Percentiles rank a stretch among this genome's conserved stretches.
Evolutionary conservation across 2,113 vertebrate genomes (phyloP).

Genomic region (Micromys minutus): DNA sequence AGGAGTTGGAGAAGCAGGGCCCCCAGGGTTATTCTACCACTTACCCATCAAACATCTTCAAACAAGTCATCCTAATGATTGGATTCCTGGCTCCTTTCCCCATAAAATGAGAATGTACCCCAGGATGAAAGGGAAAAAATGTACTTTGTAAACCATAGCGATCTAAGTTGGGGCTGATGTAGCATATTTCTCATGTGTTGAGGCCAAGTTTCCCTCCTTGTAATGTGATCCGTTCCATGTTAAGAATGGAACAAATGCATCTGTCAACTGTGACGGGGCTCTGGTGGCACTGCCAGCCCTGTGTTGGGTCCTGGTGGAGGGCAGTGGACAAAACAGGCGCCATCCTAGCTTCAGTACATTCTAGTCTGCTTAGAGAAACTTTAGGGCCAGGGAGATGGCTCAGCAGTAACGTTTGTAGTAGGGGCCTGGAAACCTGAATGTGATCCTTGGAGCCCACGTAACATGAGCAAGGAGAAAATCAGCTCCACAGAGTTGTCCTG

Average conservation of each 20-base stretch:
- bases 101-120: not conserved
- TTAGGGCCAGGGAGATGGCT: not conserved
- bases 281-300: not conserved
- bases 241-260: slow-evolving; percentile 1
- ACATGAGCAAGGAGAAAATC: not conserved
- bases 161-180: not conserved
- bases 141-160: not conserved
- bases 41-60: not conserved
- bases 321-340: not conserved
- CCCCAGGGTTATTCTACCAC: not conserved
- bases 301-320: not conserved
- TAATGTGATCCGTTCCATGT: slow-evolving; percentile 35
- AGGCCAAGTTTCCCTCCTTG: not conserved
- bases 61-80: not conserved
- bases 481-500: not conserved
- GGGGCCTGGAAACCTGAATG: not conserved
- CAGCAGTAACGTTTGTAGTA: not conserved
- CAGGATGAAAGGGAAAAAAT: slow-evolving; percentile 28
- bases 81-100: not conserved
- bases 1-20: not conserved
- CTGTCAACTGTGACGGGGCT: not conserved
- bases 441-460: not conserved
- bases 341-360: not conserved
- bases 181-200: not conserved
- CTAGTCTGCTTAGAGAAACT: not conserved